These are phyloP conservation scores for Aphis gossypii DNA, from an alignment of 1,140 invertebrate species.

Conservation along the genomic window DNA sequence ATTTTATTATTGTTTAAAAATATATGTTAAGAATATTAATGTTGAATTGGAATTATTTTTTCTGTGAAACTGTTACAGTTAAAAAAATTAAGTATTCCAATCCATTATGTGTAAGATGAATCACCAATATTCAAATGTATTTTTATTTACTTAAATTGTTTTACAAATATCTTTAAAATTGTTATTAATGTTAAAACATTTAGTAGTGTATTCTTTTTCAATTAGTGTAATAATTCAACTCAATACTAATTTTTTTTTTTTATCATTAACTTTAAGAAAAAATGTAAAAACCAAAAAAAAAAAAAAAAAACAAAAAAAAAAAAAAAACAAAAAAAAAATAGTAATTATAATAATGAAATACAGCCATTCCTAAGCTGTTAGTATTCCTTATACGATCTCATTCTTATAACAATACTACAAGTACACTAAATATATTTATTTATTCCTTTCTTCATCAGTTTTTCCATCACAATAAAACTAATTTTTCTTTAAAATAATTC, in stretches of 20 bases:
- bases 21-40: conserved; percentile 14
- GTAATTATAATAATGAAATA: not conserved
- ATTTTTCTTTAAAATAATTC: not conserved
- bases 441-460: conserved; percentile 26
- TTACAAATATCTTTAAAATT: conserved; percentile 33
- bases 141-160: conserved; percentile 56
- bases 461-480: not conserved
- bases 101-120: conserved; percentile 20
- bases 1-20: conserved; percentile 56
- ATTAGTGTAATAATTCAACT: conserved; percentile 26
- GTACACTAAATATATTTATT: not conserved
- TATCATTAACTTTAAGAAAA: conserved; percentile 37
- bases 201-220: conserved; percentile 50
- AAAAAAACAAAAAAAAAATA: conserved; percentile 34
- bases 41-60: conserved; percentile 39
- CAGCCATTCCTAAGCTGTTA: conserved; percentile 40
- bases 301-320: conserved; percentile 29
- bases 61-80: conserved; percentile 54
- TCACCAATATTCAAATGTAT: conserved; percentile 41
- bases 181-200: conserved; percentile 50
- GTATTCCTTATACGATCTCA: conserved; percentile 55
- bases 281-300: conserved; percentile 26
- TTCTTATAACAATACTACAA: conserved; percentile 46
- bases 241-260: conserved; percentile 42
- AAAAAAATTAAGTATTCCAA: conserved; percentile 40